Base-by-base conservation (phyloP, 2,888 invertebrate species). In the Ormyrus labotus region DNA sequence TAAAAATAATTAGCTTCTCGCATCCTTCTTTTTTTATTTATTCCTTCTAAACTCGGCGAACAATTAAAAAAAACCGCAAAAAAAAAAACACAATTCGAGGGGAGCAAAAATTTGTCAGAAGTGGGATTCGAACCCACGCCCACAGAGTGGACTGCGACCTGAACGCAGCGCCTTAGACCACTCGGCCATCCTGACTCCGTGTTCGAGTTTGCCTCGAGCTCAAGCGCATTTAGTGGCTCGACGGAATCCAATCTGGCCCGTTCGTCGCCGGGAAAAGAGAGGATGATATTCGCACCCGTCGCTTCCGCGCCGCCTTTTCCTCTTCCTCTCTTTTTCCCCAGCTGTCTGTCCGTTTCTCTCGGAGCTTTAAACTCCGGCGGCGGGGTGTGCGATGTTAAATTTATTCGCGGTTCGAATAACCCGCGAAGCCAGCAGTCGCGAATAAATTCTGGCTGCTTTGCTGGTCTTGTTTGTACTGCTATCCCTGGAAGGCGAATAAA, bases 91-190 rank as follows among this genome's bases (percentile, higher is more conserved):
- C 2, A 57, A 57, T 57, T 11, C 10, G 0, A 13, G 19, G 9
- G 13, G 7, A 11, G 10, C 10, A 85, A 91, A 86, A 71, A 75
- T 90, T 91, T 94, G 94, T 94, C 94, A 94, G 94, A 94, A 94
- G 94, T 94, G 94, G 94, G 94, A 94, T 94, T 95, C 94, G 94
- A 94, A 95, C 94, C 94, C 94, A 94, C 94, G 94, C 94, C 94
- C 94, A 94, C 94, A 94, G 93, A 91, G 94, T 93, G 94, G 95
- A 95, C 95, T 95, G 93, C 94, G 93, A 94, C 94, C 94, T 93
- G 94, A 94, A 93, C 92, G 94, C 93, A 91, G 93, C 96, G 96
- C 96, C 96, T 96, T 96, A 95, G 96, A 96, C 96, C 96, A 94
- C 96, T 96, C 95, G 95, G 95, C 95, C 95, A 95, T 95, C 94